These are phyloP conservation scores for Rhabdomys dilectus DNA, from an alignment of 2,113 vertebrate species.

Conservation along the genomic window DNA sequence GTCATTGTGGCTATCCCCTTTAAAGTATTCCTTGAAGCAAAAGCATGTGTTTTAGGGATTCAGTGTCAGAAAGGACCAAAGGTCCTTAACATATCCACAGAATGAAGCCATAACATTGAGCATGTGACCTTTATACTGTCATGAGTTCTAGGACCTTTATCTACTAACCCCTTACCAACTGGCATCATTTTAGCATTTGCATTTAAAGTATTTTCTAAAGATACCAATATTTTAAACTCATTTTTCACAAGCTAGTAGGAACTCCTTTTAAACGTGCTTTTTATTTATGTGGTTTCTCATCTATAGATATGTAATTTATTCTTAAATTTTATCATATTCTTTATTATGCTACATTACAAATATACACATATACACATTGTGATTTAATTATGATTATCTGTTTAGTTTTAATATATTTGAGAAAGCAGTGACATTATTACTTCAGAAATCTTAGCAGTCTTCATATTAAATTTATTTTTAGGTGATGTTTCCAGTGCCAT, in stretches of 20 bases:
- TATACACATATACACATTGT: background rate
- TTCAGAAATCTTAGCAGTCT: background rate
- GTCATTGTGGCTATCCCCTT: background rate
- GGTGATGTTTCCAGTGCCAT: background rate
- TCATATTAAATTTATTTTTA: conserved; percentile 2
- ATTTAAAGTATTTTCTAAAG: background rate
- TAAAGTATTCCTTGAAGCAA: conserved; percentile 15
- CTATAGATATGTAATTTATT: background rate
- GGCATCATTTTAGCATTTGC: background rate
- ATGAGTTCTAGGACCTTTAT: background rate
- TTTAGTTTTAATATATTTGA: conserved; percentile 23
- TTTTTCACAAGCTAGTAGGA: background rate
- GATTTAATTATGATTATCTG: background rate
- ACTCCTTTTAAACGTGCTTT: conserved; percentile 13
- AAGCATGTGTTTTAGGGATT: background rate
- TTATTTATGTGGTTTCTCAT: background rate
- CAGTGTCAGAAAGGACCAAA: background rate
- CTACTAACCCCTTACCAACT: background rate
- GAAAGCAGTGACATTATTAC: background rate
- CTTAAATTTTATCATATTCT: background rate
- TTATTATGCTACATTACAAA: background rate
- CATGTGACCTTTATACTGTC: background rate
- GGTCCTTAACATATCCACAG: background rate
- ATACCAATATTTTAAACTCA: background rate
- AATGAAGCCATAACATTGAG: background rate